Conservation (phyloP, 2,797 vertebrate genomes). For the Podargus strigoides region DNA sequence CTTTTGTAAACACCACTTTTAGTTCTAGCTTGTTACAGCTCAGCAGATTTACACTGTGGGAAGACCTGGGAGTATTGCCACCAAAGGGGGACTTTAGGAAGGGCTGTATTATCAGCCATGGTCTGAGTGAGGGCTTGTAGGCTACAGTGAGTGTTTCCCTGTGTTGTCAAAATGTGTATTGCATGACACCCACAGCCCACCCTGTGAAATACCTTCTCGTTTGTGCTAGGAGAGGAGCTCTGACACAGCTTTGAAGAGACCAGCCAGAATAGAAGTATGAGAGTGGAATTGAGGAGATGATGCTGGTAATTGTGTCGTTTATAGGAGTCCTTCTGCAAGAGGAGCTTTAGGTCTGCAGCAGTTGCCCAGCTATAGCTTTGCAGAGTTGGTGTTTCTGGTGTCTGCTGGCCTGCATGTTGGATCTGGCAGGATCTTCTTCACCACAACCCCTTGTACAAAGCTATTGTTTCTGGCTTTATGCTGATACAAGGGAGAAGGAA, state of each 20-base stretch:
- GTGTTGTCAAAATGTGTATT: not conserved
- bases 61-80: not conserved
- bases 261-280: not conserved
- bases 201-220: not conserved
- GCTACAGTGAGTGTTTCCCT: not conserved
- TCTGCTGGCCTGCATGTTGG: not conserved
- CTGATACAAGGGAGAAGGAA: not conserved
- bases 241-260: not conserved
- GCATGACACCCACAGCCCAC: not conserved
- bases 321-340: not conserved
- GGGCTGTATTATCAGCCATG: not conserved
- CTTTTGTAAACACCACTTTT: not conserved
- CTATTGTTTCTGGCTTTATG: not conserved
- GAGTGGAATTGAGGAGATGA: not conserved
- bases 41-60: not conserved
- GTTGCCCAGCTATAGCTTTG: not conserved
- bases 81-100: not conserved
- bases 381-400: not conserved
- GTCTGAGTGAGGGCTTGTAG: not conserved
- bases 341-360: not conserved
- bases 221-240: not conserved
- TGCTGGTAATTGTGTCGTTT: not conserved
- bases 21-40: not conserved
- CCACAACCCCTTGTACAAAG: not conserved
- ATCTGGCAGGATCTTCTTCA: not conserved